A percentile compares a stretch with the other conserved stretches of the same genome.
Conservation (phyloP, 2,113 vertebrate species). For the Melanerpes aurifrons region DNA sequence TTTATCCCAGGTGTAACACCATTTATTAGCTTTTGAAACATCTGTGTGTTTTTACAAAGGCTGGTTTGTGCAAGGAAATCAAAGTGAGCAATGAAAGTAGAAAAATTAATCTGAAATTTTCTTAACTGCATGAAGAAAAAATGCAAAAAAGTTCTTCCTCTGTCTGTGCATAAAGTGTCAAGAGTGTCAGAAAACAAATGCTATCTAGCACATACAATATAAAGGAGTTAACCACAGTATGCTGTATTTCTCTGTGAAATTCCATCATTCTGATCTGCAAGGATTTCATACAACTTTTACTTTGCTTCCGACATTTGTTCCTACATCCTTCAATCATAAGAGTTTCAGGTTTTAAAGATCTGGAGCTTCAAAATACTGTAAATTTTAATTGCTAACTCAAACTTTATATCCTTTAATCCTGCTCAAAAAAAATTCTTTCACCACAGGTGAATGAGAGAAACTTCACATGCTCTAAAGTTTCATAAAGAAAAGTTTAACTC, state of each 20-base stretch:
- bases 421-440: background rate
- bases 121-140: background rate
- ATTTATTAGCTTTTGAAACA: background rate
- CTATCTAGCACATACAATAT: background rate
- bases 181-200: background rate
- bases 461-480: background rate
- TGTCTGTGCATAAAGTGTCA: background rate
- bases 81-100: background rate
- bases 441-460: background rate
- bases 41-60: background rate
- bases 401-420: background rate
- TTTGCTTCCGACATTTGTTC: background rate
- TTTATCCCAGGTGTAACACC: background rate
- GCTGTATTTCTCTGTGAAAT: background rate
- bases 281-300: background rate
- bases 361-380: background rate
- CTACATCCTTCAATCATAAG: background rate
- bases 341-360: background rate
- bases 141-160: background rate
- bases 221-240: background rate
- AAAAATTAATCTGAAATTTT: background rate
- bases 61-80: background rate
- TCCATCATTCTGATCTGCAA: background rate
- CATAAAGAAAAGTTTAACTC: background rate
- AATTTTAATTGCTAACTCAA: background rate